These are phyloP conservation scores for Typhlomys cinereus DNA, from an alignment of 2,113 vertebrate genomes.

Conservation along the genomic window DNA sequence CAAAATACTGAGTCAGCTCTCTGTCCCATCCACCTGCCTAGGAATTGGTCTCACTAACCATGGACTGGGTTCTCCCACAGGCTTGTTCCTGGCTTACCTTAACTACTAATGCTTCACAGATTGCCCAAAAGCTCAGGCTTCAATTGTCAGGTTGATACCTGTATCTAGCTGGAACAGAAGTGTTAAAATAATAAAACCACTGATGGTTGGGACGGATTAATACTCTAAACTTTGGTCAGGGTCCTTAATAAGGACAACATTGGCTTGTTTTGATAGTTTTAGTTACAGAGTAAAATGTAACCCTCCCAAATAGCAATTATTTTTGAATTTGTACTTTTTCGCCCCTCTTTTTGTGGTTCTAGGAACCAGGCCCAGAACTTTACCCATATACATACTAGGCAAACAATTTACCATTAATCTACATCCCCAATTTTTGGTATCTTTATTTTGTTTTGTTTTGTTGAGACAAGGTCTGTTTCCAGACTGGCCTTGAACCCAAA, in stretches of 20 bases:
- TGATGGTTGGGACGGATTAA: not conserved
- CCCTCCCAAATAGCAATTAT: too few relatives aligned
- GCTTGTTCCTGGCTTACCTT: too few relatives aligned
- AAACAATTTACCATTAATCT: not conserved
- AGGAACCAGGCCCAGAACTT: not conserved
- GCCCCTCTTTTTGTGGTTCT: not conserved
- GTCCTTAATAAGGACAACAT: not conserved
- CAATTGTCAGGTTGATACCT: too few relatives aligned
- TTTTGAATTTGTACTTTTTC: not conserved
- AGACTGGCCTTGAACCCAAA: not conserved
- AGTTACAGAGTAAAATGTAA: not conserved
- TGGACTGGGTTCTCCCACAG: too few relatives aligned
- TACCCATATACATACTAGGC: not conserved
- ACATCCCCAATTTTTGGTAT: not conserved
- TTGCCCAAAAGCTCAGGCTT: too few relatives aligned
- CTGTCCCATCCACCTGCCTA: too few relatives aligned
- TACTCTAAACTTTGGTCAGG: slow-evolving; percentile 1
- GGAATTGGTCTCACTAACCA: too few relatives aligned
- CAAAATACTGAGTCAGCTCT: too few relatives aligned
- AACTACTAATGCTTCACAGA: too few relatives aligned
- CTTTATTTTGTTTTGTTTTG: not conserved
- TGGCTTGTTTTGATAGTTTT: not conserved
- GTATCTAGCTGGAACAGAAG: too few relatives aligned
- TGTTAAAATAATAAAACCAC: not conserved
- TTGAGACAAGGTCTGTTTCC: not conserved